These are phyloP conservation scores for Chionis minor DNA, from an alignment of 2,113 vertebrate genomes.

Conservation along the genomic window DNA sequence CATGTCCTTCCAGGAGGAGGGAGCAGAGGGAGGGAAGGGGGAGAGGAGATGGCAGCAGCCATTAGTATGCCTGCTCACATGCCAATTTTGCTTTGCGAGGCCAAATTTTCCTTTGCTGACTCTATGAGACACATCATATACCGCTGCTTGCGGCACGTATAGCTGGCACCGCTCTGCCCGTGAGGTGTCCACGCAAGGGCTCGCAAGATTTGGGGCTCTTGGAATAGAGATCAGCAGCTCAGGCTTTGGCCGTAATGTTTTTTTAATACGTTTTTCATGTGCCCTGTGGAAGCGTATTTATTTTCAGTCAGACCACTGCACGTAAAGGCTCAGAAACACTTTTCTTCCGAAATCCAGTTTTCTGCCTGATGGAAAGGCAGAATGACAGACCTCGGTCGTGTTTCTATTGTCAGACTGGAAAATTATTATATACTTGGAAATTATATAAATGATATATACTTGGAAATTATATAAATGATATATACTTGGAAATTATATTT, in stretches of 20 bases:
- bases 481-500: too few species aligned
- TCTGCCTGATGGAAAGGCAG: background rate
- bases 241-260: background rate
- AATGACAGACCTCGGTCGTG: background rate
- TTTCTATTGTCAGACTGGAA: background rate
- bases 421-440: background rate
- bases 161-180: background rate
- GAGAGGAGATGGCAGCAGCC: background rate
- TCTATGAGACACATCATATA: background rate
- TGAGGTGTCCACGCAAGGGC: background rate
- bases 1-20: background rate
- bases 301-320: background rate
- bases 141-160: background rate
- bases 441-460: too few species aligned
- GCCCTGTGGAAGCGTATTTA: accelerated
- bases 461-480: too few species aligned
- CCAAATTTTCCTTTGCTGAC: background rate
- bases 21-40: background rate
- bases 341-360: background rate
- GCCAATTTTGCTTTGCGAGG: background rate
- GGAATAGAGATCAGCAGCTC: background rate
- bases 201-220: background rate
- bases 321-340: background rate
- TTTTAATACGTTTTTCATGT: background rate
- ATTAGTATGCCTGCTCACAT: background rate